Conservation (phyloP, 1,140 invertebrate species). For the Anastatus disparis region DNA sequence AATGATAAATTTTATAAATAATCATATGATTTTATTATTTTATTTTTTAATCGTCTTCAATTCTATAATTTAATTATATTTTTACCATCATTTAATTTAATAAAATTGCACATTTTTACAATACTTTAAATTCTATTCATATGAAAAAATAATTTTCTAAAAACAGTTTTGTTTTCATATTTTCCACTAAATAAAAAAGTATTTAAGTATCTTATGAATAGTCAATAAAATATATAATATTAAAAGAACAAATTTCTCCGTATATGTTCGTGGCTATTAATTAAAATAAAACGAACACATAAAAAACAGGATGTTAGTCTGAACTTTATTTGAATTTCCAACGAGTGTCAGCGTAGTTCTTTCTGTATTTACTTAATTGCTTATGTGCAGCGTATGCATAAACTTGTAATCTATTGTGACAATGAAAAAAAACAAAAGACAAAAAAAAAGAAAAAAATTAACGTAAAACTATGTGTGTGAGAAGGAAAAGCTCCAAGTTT, state of each 20-base stretch:
- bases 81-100: too few relatives aligned
- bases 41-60: too few relatives aligned
- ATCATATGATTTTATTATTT: too few relatives aligned
- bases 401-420: constrained; percentile 27
- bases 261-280: too few relatives aligned
- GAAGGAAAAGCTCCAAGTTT: constrained; percentile 8
- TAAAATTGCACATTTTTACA: too few relatives aligned
- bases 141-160: too few relatives aligned
- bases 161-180: constrained; percentile 10
- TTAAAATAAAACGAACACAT: too few relatives aligned
- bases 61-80: too few relatives aligned
- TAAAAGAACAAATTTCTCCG: too few relatives aligned
- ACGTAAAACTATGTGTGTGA: background rate
- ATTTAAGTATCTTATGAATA: background rate
- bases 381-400: constrained; percentile 7
- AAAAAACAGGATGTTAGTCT: constrained; percentile 9
- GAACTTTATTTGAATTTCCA: constrained; percentile 13
- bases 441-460: too few relatives aligned
- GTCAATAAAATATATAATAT: constrained; percentile 5
- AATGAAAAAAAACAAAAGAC: constrained; percentile 13
- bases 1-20: too few relatives aligned
- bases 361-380: constrained; percentile 37
- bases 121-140: too few relatives aligned
- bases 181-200: background rate
- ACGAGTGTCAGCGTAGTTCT: constrained; percentile 35